These are phyloP conservation scores for Ptilorrhoa leucosticta DNA, from an alignment of 2,113 vertebrate genomes.

Conservation along the genomic window DNA sequence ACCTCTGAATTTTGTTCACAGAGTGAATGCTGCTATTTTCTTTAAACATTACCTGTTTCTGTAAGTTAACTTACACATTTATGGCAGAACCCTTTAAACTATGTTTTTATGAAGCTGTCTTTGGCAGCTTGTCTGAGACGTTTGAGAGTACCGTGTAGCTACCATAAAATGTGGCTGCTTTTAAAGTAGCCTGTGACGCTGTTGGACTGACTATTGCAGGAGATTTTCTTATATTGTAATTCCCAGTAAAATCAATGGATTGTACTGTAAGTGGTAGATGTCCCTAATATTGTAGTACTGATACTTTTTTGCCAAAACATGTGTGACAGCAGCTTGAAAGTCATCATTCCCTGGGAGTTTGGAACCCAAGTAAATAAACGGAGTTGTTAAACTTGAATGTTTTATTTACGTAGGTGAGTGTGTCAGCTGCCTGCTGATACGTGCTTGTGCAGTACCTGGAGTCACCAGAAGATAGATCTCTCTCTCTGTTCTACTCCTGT, in stretches of 20 bases:
- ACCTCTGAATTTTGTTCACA: not conserved
- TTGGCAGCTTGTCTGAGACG: not conserved
- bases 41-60: not conserved
- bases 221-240: not conserved
- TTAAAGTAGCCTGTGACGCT: not conserved
- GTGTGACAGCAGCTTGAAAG: not conserved
- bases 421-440: not conserved
- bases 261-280: not conserved
- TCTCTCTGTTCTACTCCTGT: not conserved
- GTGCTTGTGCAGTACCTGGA: not conserved
- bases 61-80: not conserved
- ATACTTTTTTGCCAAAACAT: not conserved
- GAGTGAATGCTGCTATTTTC: not conserved
- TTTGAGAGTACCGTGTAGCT: not conserved
- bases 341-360: not conserved
- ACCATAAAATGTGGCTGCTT: not conserved
- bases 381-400: not conserved
- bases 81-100: not conserved
- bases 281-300: not conserved
- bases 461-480: not conserved
- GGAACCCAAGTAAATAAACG: not conserved
- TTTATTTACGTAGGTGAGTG: rapidly evolving
- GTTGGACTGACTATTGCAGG: not conserved
- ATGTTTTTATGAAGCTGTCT: not conserved
- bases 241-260: not conserved